These are phyloP conservation scores for Paralvinella palmiformis DNA, from an alignment of 1,140 invertebrate species.

Conservation along the genomic window DNA sequence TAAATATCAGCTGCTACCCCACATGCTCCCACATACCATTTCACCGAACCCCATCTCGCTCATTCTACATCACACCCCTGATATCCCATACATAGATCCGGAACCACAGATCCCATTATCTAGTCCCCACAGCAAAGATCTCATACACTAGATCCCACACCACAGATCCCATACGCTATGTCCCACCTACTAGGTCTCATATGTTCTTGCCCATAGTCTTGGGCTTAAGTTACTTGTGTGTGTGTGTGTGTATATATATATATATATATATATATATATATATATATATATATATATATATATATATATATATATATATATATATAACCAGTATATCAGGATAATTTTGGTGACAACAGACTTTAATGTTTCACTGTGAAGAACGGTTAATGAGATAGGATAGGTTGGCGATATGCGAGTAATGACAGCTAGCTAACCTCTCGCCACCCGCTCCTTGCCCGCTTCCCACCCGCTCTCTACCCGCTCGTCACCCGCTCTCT, in stretches of 20 bases:
- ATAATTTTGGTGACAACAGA: too few relatives aligned
- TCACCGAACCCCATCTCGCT: not conserved
- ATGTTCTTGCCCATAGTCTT: not conserved
- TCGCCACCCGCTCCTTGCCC: too few relatives aligned
- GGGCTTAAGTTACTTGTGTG: too few relatives aligned
- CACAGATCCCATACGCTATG: not conserved
- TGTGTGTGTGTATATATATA: not conserved
- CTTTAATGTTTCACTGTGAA: too few relatives aligned
- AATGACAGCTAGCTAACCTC: too few relatives aligned
- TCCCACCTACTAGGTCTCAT: not conserved
- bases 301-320: not conserved
- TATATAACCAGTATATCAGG: not conserved
- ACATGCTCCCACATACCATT: too few relatives aligned
- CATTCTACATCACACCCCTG: not conserved
- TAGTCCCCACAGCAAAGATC: not conserved
- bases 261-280: not conserved
- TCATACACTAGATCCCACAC: too few relatives aligned
- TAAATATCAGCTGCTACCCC: too few relatives aligned
- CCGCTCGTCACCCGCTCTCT: too few relatives aligned
- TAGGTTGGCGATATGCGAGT: too few relatives aligned
- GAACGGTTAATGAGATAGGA: too few relatives aligned
- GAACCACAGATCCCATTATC: not conserved
- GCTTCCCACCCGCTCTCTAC: too few relatives aligned
- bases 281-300: not conserved
- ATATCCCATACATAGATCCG: not conserved